These are phyloP conservation scores for Enoplosus armatus DNA, from an alignment of 2,797 vertebrate species.

Conservation along the genomic window DNA sequence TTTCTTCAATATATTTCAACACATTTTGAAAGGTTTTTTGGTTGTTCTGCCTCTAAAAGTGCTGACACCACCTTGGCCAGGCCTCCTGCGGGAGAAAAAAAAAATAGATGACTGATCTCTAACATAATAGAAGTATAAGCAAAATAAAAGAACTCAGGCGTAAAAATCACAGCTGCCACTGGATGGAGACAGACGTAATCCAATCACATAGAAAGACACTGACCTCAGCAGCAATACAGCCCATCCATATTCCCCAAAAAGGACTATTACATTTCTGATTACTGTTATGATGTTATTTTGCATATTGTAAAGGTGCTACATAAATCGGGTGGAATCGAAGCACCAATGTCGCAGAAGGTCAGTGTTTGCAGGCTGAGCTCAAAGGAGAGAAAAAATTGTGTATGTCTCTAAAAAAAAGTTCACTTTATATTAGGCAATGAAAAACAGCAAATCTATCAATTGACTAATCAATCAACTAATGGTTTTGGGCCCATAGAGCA, in stretches of 20 bases:
- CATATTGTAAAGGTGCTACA: background rate
- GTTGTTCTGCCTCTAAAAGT: constrained; percentile 16
- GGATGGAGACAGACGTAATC: constrained; percentile 68
- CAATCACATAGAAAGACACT: background rate
- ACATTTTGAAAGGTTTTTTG: constrained; percentile 20
- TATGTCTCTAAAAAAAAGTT: constrained; percentile 2
- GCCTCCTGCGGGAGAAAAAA: background rate
- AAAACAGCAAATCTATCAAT: background rate
- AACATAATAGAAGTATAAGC: background rate
- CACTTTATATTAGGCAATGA: background rate
- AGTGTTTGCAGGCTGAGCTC: background rate
- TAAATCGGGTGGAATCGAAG: background rate
- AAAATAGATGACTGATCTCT: background rate
- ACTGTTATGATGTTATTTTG: background rate
- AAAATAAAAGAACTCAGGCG: background rate
- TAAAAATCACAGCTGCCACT: constrained; percentile 37
- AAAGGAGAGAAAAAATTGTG: background rate
- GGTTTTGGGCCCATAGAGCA: no score
- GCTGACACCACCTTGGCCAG: constrained; percentile 20
- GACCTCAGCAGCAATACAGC: background rate
- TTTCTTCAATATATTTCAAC: background rate
- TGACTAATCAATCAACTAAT: background rate
- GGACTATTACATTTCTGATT: background rate
- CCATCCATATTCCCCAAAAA: background rate
- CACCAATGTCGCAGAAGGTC: background rate